Base-by-base conservation (phyloP, 2,113 vertebrate genomes). In the Clarias magur region DNA sequence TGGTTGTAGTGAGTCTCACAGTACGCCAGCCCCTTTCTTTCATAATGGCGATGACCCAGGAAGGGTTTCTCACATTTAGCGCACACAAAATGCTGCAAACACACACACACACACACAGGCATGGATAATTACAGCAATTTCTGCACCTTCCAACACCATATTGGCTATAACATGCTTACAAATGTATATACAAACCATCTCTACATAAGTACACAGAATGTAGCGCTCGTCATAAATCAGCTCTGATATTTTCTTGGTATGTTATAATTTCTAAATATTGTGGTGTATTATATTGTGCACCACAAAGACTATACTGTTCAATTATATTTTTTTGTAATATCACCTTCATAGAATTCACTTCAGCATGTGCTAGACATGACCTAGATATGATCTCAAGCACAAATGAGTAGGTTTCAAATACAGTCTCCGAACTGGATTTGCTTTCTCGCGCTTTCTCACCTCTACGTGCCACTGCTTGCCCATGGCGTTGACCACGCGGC, bases 401-500 rank as follows among this genome's bases (percentile, higher is more conserved):
- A 13, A 38, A 42, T 16, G 60, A 82, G 56, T 65, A 68, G 17
- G 15, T 16, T 30, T 30, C 54, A 84, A 72, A 72, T 21, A 72
- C 16, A 84, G 15, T 54, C 27, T 70, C 16, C 54, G 34, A 70
- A 17, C 48, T n/a, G 27, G 62, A 68, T 30, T n/a, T 30, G 5
- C 15, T 9, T 12, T 53, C 68, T 85, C 94, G 56, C 25, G 86
- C 94, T 90, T 93, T 38, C 34, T 38, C 34, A 99, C 98, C 97
- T 99, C 98, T 80, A 99, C 98, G 1, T 99, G 98, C 98, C 98
- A 99, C 89, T 99, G 98, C 89, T 99, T 99, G 89, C 98, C 98
- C 98, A 99, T 99, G 68, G 98, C 98, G 56, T 99, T 99, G 80
- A 99, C 98, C 81, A 99, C 98, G 0, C 98, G 97, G 0, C 98